Conservation (phyloP, 92 coral and sea anemone species). For the Phenganax stokvisi region DNA sequence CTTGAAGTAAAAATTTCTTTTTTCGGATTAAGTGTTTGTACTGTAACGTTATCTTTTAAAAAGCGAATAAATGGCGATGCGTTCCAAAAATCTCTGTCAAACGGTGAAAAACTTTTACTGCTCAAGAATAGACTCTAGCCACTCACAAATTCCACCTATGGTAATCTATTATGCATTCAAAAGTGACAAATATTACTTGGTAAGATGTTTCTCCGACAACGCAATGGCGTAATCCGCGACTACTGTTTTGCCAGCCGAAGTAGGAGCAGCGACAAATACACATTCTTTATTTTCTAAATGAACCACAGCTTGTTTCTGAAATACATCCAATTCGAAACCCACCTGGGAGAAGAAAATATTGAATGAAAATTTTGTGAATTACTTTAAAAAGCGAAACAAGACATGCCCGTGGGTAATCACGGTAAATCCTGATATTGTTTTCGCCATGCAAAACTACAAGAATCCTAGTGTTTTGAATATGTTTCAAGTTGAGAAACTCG, state of each 20-base stretch:
- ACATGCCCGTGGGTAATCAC: too few species aligned
- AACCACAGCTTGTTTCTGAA: conserved; percentile 87
- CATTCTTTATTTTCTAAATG: conserved; percentile 74
- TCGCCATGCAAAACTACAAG: too few species aligned
- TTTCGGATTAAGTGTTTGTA: neutral
- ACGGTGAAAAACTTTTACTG: too few species aligned
- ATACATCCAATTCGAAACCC: conserved; percentile 82
- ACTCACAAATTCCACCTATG: neutral
- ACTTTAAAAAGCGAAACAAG: too few species aligned
- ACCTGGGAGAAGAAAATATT: conserved; percentile 45
- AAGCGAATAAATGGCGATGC: too few species aligned
- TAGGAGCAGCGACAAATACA: conserved; percentile 94
- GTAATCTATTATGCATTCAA: neutral
- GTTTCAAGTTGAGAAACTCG: too few species aligned
- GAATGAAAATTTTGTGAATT: neutral
- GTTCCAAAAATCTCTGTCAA: too few species aligned
- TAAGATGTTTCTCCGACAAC: conserved; percentile 74
- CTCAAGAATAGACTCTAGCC: too few species aligned
- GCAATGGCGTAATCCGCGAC: conserved; percentile 92
- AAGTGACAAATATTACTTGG: conserved; percentile 52
- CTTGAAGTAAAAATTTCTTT: neutral
- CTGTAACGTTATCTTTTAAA: neutral
- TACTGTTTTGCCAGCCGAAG: conserved; percentile 91
- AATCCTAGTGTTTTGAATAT: too few species aligned
- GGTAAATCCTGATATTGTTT: too few species aligned